Conservation (phyloP, 2,888 invertebrate genomes). For the Limnephilus auricula region DNA sequence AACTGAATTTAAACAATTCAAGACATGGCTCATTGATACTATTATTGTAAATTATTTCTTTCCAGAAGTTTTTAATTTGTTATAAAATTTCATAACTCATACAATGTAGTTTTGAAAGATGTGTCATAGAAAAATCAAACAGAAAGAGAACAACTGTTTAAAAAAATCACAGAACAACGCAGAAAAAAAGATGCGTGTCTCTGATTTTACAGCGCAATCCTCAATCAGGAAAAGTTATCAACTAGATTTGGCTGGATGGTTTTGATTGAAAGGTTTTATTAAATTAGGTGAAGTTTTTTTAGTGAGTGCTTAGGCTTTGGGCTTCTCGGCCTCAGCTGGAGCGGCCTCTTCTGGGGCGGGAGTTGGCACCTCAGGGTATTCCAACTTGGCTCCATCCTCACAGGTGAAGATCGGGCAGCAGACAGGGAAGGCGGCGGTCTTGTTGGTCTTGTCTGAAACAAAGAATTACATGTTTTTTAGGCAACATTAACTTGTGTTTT, state of each 20-base stretch:
- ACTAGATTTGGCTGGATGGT: background rate
- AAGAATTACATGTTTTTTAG: background rate
- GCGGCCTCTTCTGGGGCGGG: slow-evolving; percentile 72
- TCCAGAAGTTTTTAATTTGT: background rate
- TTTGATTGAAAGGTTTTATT: background rate
- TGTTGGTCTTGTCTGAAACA: slow-evolving; percentile 88
- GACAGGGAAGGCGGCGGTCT: slow-evolving; percentile 90
- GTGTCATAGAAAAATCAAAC: background rate
- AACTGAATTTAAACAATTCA: background rate
- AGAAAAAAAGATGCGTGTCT: background rate
- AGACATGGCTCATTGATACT: background rate
- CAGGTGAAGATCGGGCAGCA: slow-evolving; percentile 93
- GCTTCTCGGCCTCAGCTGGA: slow-evolving; percentile 45
- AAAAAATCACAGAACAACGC: background rate
- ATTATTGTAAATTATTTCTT: background rate
- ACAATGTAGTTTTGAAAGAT: background rate
- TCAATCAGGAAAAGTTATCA: background rate
- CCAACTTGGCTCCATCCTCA: slow-evolving; percentile 89
- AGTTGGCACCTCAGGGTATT: slow-evolving; percentile 88
- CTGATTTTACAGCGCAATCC: background rate
- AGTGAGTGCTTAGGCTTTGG: slow-evolving; percentile 55
- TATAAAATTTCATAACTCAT: background rate
- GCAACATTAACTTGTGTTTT: background rate
- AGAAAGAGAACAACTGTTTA: background rate
- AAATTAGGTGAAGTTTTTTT: slow-evolving; percentile 4